Conservation (phyloP, 2,113 vertebrate species). For the Calidris pygmaea region DNA sequence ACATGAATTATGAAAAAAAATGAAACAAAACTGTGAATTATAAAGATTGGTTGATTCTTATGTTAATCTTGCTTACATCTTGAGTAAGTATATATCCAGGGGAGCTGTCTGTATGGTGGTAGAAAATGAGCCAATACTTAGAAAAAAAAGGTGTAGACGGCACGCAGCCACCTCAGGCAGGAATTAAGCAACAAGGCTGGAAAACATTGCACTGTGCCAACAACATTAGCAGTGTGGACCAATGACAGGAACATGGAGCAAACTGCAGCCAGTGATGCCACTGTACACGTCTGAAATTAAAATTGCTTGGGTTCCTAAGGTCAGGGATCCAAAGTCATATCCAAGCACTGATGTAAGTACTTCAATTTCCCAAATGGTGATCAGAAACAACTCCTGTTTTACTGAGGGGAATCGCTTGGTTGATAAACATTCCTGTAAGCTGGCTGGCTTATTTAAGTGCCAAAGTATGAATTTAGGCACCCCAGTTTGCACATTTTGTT, state of each 20-base stretch:
- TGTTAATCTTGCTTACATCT: not conserved
- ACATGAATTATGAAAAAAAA: not conserved
- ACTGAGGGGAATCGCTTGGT: not conserved
- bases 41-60: not conserved
- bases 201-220: not conserved
- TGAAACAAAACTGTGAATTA: not conserved
- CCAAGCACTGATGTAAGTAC: not conserved
- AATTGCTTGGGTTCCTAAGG: not conserved
- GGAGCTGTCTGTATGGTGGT: not conserved
- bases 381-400: not conserved
- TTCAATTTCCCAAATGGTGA: not conserved
- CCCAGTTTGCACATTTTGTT: not conserved
- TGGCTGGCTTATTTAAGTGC: not conserved
- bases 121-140: not conserved
- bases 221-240: not conserved
- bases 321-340: not conserved
- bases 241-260: not conserved
- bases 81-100: not conserved
- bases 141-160: not conserved
- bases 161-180: not conserved
- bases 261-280: not conserved
- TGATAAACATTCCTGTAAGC: not conserved
- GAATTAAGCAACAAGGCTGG: not conserved
- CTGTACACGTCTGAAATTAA: not conserved
- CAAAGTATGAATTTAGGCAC: not conserved